Percentiles rank a stretch among this genome's conserved stretches.
These are phyloP conservation scores for Conomelus anceps DNA, from an alignment of 2,888 invertebrate genomes.

Conservation along the genomic window DNA sequence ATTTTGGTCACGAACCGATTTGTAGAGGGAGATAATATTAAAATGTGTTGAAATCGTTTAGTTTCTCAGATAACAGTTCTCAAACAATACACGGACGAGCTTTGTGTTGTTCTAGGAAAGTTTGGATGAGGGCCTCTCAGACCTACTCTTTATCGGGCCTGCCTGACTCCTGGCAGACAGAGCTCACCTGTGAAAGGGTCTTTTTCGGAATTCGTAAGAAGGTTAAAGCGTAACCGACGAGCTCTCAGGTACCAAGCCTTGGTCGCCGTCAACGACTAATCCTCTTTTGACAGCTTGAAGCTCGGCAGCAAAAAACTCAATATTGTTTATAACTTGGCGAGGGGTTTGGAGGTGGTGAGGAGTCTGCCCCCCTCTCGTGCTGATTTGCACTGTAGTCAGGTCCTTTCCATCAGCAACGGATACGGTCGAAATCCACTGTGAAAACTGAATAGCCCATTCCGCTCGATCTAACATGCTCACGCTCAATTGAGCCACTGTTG, in stretches of 20 bases:
- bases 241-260: not conserved
- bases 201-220: constrained; percentile 8
- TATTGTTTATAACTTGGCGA: constrained; percentile 2
- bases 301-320: constrained; percentile 6
- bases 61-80: not conserved
- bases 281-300: constrained; percentile 1
- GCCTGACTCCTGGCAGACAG: not conserved
- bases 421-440: not conserved
- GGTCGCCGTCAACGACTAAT: not conserved
- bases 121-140: not conserved
- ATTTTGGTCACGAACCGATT: not conserved
- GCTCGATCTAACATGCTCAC: not conserved
- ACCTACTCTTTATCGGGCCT: not conserved
- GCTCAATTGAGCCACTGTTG: not conserved
- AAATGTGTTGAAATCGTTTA: not conserved
- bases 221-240: constrained; percentile 16
- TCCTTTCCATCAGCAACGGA: not conserved
- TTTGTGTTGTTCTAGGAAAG: not conserved
- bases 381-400: not conserved
- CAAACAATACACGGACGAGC: not conserved
- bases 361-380: not conserved
- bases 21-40: not conserved
- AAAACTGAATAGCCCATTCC: not conserved
- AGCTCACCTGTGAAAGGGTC: constrained; percentile 11
- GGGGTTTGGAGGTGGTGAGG: too few relatives aligned